These are phyloP conservation scores for Erythrocercus mccallii DNA, from an alignment of 2,113 vertebrate species.

Conservation along the genomic window DNA sequence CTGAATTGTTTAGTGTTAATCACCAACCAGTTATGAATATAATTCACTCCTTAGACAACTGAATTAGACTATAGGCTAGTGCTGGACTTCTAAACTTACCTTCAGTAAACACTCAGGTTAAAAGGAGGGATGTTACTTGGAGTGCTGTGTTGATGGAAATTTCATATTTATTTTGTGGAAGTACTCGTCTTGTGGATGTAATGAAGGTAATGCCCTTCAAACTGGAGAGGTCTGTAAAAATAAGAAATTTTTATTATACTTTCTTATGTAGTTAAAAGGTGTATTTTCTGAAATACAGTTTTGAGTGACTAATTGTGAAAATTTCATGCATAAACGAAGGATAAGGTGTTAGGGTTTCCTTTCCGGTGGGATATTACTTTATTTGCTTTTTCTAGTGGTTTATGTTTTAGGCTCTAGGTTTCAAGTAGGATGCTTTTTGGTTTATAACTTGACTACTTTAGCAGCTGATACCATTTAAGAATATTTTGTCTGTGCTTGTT, in stretches of 20 bases:
- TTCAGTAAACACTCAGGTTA: background rate
- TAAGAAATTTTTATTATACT: background rate
- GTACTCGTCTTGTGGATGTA: background rate
- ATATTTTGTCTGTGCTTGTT: background rate
- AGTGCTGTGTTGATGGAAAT: background rate
- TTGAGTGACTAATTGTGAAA: background rate
- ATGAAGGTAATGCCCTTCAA: background rate
- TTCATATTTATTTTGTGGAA: background rate
- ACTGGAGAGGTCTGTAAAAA: background rate
- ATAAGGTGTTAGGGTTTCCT: background rate
- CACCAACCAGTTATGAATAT: conserved; percentile 55
- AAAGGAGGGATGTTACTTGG: background rate
- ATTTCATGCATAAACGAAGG: background rate
- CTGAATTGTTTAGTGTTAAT: conserved; percentile 52
- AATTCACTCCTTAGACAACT: conserved; percentile 9
- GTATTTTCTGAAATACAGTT: background rate
- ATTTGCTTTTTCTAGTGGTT: background rate
- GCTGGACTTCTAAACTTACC: background rate
- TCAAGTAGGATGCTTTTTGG: background rate
- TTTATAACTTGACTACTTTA: background rate
- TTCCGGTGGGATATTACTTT: background rate
- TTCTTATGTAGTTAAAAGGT: background rate
- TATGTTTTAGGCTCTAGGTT: background rate
- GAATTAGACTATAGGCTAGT: background rate
- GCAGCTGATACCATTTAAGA: background rate